Base-by-base conservation (phyloP, 2,113 vertebrate genomes). In the Prunella fulvescens region DNA sequence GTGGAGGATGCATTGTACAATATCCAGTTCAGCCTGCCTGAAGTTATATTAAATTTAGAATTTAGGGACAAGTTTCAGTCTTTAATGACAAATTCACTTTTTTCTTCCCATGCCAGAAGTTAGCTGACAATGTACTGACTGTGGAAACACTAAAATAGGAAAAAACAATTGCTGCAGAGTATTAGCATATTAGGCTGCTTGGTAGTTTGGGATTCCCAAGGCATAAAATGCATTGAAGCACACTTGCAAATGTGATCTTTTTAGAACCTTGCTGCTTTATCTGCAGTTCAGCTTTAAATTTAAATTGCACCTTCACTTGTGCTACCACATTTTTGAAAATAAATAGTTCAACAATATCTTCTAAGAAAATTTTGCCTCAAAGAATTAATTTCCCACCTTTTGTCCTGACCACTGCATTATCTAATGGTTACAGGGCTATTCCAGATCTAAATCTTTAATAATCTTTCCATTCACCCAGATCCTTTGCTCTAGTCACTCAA, bases 1-100 rank as follows among this genome's bases (percentile, higher is more conserved):
- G 86, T 60, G 73, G 95, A 93, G 86, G 77, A 97, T 96, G 82
- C 77, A 88, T 62, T 92, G 62, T 93, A 92, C 44, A 95, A 80
- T 73, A 85, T 74, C 76, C 61, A 81, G n/a, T 73, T 86, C n/a
- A 95, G 76, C 58, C 60, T 95, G 92, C 23, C 65, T 69, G 51
- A 12, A 56, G 53, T 74, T 57, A 35, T 29, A 77, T 77, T 44
- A 42, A 42, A 58, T 18, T 50, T 44, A 61, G 44, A 91, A 39
- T 58, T 66, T 24, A 69, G 50, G 74, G 24, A 57, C 14, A 88
- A 54, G 47, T 90, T 76, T 87, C 45, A 80, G 28, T 39, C 40
- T 76, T 77, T 9, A 92, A 88, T 44, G 48, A 88, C 79, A 90
- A 77, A 60, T 64, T 60, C 28, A 73, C 28, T 31, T 84, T 64